Base-by-base conservation (phyloP, 2,888 invertebrate species). In the Heterodera filipjevi region DNA sequence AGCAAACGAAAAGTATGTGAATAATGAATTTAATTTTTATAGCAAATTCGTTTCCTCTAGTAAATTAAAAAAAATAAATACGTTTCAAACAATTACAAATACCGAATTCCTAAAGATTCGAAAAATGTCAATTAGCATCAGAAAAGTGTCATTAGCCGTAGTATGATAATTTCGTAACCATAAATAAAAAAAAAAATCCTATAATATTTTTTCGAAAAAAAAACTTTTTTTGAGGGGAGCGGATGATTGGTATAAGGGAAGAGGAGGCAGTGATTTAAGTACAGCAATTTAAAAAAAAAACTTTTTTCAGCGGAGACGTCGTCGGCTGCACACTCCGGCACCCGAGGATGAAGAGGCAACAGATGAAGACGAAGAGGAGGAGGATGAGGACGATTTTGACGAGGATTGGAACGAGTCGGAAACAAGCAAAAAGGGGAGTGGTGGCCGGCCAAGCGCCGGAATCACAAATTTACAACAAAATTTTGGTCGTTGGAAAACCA, bases 401-500 rank as follows among this genome's bases (percentile, higher is more conserved):
- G n/a, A 27, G n/a, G 59, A n/a, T n/a, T n/a, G 27, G n/a, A 12
- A 59, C 22, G 59, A 59, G 8, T 16, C 19, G 49, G 49, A 49
- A 16, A 49, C 16, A 12, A 49, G 19, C 49, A n/a, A 59, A 27
- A 59, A 59, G 27, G 27, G 22, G 22, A 5, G 53, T 53, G n/a
- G n/a, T n/a, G n/a, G n/a, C 6, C 49, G 49, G 0, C 19, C 49
- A 49, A 19, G 19, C 49, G 49, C 16, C 49, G 49, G 49, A 49
- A 10, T 59, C 59, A 6, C 27, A n/a, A n/a, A n/a, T 59, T n/a
- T 10, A 0, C 59, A 59, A 27, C 53, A 53, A 22, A 19, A 59
- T 59, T 59, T 59, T 59, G 59, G 59, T 27, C 59, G 22, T n/a
- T 59, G 59, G 59, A 59, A 59, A 59, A 59, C 59, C n/a, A 59